Evolutionary conservation across 1,140 invertebrate species (phyloP), one percentile per base, ranked within the genome.

Genomic region (Scaptomyza pallida): DNA sequence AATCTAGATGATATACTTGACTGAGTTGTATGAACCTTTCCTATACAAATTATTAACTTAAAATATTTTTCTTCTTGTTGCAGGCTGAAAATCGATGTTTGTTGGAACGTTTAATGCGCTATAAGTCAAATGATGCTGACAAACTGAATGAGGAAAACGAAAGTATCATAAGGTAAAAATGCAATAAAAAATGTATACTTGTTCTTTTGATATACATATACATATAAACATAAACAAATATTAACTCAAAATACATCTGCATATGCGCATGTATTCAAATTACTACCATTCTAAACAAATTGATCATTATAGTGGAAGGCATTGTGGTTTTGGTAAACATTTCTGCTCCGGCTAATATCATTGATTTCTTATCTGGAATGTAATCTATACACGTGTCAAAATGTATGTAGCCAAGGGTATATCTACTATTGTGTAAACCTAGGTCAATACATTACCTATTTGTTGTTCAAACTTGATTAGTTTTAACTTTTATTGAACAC

Each of bases 71-170:
- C 26, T 23, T 26, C 37, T 9, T 47, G 68, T 94, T 95, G 44
- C 92, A 98, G 95, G 95, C 97, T 90, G 97, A 99, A 93, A 98
- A 99, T 93, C 93, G 94, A 30, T 95, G 97, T 70, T 92, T 99
- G 37, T 93, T 99, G 33, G 96, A 97, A 48, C 93, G 97, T 60
- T 94, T 98, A 77, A 97, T 99, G 91, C 95, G 95, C 65, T 96
- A 97, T 77, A 99, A 99, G 93, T 94, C 96, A 12, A 96, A 96
- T 92, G 97, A 98, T 93, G 98, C 97, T 9, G 97, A 99, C 86
- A 96, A 95, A 92, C 94, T 98, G 94, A 98, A 98, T 89, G 95
- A 97, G 92, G 97, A 98, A 92, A 98, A 98, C 93, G 97, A 98
- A 92, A 95, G 96, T 91, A 96, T 97, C 91, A 92, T 97, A 65